Evolutionary conservation across 1,140 invertebrate species (phyloP), one percentile per base, ranked within the genome.

Genomic region (Procambarus virginalis): DNA sequence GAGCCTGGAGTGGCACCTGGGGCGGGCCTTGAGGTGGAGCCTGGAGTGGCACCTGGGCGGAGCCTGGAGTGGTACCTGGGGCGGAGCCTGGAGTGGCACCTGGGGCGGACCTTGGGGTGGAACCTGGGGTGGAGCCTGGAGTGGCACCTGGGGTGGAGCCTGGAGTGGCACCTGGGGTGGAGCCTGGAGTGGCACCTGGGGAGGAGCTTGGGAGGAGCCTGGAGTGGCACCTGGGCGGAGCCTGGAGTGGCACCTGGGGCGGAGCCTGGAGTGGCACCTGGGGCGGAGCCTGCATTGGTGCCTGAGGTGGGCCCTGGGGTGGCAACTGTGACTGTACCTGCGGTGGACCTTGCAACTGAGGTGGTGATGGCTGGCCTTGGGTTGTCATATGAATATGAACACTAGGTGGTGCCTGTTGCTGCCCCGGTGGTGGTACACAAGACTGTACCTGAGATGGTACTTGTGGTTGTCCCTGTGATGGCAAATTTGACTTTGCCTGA

Each of bases 41-140:
- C 10, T 51, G 79, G 10, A 17, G 79, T 9, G 46, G 17, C 46
- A 17, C 10, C 79, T 58, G 49, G 4, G 34, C 6, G 34, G 22
- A 17, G 46, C 22, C 58, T 82, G 80, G 46, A 34, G 51, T n/a
- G 49, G 49, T 14, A 55, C 12, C n/a, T 55, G 84, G n/a, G 84
- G 75, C n/a, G 17, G 84, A 6, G 1, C 20, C 14, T 82, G 80
- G 1, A 34, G 3, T 2, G 22, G 58, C 17, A 64, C 17, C 22
- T 60, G 80, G 8, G n/a, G 51, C 70, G 60, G 80, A 8, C 80
- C 60, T 68, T 60, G 80, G 2, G 80, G 80, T 46, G 58, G 58
- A 58, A 82, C 12, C 60, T 82, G 80, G 9, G 80, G 22, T 68
- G 68, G 80, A 8, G n/a, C 58, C 46, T 60, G 80, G 20, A 58